Evolutionary conservation across 2,113 vertebrate genomes (phyloP), one percentile per base, ranked within the genome.

Genomic region (Bubo scandiacus): DNA sequence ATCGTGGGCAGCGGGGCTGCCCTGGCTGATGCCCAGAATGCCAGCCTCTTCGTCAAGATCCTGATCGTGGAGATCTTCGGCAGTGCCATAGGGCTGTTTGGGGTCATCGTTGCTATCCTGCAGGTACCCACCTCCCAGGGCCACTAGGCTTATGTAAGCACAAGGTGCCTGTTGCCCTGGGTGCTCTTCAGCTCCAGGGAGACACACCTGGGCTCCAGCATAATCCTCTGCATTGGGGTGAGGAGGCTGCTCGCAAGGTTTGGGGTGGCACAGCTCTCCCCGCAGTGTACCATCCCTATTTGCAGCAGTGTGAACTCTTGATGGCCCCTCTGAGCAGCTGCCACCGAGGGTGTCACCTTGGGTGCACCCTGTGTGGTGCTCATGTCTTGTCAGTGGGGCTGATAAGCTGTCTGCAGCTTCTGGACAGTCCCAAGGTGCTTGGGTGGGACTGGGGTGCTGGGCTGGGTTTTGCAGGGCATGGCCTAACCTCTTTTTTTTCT

Each of bases 11-110:
- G 99, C 45, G 99, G 99, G 67, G 99, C 99, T 8, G 99, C 99
- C 57, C 87, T 99, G 95, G 99, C 99, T 6, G 99, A 99, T 54
- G 99, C 99, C 34, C 99, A 99, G 98, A 99, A 99, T 15, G 98
- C 98, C 95, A 99, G 99, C 97, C 99, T 99, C 83, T 99, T 99
- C 5, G 99, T 99, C 43, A 99, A 99, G 98, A 99, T 99, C 96
- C 99, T 99, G 91, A 99, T 99, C 1, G 99, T 99, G 98, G 99
- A 99, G 98, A 99, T 99, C 97, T 99, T 99, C 52, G 99, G 99
- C 98, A 99, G 99, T 52, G 99, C 99, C 86, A 99, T 99, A 13
- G 99, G 99, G 61, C 98, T 99, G 77, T 99, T 99, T 32, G 99
- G 99, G 3, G 99, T 99, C 96, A 99, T 99, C 43, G 99, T 99